Evolutionary conservation across 2,797 vertebrate species (phyloP).

Genomic region (Rhabdophis nuchalis): DNA sequence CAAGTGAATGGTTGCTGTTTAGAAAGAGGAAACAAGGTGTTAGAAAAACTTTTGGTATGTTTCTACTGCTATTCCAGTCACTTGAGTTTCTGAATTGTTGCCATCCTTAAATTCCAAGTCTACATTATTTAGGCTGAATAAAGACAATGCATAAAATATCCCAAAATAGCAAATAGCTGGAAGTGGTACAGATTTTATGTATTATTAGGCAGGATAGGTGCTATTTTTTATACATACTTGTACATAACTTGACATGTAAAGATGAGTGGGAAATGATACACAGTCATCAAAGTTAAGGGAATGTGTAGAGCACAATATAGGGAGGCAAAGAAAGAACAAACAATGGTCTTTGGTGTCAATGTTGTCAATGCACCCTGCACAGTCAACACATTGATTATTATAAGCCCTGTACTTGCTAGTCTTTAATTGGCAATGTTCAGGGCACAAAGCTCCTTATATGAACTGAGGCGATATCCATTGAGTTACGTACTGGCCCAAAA

Average conservation of each 20-base stretch:
- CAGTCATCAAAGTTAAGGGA: not conserved
- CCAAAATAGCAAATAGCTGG: conserved; percentile 35
- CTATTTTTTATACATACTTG: not conserved
- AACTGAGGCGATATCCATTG: not conserved
- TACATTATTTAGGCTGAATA: conserved; percentile 40
- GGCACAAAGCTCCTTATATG: not conserved
- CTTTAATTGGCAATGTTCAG: not conserved
- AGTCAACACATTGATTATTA: not conserved
- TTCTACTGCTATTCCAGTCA: not conserved
- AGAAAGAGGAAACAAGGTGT: not conserved
- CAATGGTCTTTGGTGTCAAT: not conserved
- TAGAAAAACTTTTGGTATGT: not conserved
- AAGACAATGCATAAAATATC: conserved; percentile 46
- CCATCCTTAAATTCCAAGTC: not conserved
- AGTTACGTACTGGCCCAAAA: not conserved
- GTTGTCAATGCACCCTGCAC: not conserved
- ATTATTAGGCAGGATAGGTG: conserved; percentile 6
- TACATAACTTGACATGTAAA: not conserved
- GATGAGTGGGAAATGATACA: conserved; percentile 39
- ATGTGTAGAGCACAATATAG: not conserved
- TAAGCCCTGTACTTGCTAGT: not conserved
- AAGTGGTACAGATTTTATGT: conserved; percentile 6
- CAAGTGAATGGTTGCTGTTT: not conserved
- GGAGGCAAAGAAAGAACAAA: not conserved
- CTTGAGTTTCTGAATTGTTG: not conserved